These are phyloP conservation scores for Drosophila erecta DNA, from an alignment of 1,140 invertebrate species.

Conservation along the genomic window DNA sequence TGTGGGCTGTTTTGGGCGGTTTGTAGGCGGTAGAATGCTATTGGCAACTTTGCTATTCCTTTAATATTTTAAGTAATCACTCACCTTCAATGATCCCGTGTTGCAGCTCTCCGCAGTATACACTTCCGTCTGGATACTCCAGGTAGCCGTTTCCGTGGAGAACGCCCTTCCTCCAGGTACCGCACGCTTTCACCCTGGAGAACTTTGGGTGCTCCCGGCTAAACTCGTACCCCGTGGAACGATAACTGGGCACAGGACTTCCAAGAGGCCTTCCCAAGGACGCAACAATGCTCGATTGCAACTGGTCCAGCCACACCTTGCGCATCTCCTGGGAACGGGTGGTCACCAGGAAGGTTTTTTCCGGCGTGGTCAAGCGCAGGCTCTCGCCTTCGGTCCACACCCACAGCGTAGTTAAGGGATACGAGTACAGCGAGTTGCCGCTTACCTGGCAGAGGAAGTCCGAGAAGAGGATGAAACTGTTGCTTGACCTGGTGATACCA, in stretches of 20 bases:
- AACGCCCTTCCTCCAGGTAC: constrained; percentile 92
- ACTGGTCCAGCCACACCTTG: constrained; percentile 91
- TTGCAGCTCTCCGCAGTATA: constrained; percentile 92
- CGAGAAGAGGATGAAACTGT: constrained; percentile 90
- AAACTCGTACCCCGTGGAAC: constrained; percentile 91
- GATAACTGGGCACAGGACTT: constrained; percentile 88
- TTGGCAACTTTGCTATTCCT: too few relatives aligned
- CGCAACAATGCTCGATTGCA: constrained; percentile 88
- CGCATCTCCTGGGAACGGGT: constrained; percentile 89
- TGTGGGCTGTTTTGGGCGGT: too few relatives aligned
- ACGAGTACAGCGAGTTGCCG: constrained; percentile 86
- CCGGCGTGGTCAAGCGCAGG: constrained; percentile 90
- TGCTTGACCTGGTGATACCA: constrained; percentile 86
- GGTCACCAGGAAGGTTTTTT: constrained; percentile 90
- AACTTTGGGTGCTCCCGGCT: constrained; percentile 88
- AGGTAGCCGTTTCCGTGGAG: constrained; percentile 93
- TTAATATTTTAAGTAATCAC: too few relatives aligned
- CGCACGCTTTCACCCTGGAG: constrained; percentile 91
- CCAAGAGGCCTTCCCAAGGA: constrained; percentile 86
- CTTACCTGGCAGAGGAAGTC: constrained; percentile 91
- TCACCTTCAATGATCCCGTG: constrained; percentile 90
- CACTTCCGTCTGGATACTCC: constrained; percentile 91
- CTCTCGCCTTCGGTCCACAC: constrained; percentile 87
- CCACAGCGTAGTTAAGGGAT: constrained; percentile 92
- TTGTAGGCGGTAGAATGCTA: too few relatives aligned